Base-by-base conservation (phyloP, 2,113 vertebrate genomes). In the Leptosomus discolor region DNA sequence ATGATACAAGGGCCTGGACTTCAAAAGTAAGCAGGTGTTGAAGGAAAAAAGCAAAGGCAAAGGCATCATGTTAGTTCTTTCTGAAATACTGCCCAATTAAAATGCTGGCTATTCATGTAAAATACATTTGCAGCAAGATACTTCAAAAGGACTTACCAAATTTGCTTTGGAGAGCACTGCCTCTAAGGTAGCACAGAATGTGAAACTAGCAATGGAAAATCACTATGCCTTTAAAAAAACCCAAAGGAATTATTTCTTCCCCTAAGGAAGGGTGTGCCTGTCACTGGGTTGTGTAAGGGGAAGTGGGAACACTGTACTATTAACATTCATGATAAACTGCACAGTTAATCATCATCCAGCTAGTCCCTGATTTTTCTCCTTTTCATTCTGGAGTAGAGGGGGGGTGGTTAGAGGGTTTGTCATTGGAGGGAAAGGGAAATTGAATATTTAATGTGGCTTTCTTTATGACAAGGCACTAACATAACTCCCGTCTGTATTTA, bases 401-500 rank as follows among this genome's bases (percentile, higher is more conserved):
- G 96, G 96, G 94, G 56, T 83, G 68, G 56, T 95, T 96, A 97
- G 96, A 90, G 98, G 97, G 96, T 94, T 97, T 97, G 71, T 96
- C 70, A 92, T 97, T 97, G 97, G 97, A 97, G 98, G 97, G 92
- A 96, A 97, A 97, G 96, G 97, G 97, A 96, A 98, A 97, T 94
- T 90, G 97, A 95, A 97, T 98, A 65, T 98, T 96, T 95, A 90
- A 97, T 98, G 92, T 98, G 95, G 98, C 97, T 98, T 98, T 98
- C 95, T 98, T 94, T 97, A 92, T 98, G 98, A 77, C 97, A 98
- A 98, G 95, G 98, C 98, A 99, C 99, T 99, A 99, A 99, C 99
- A 98, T 98, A 99, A 99, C 99, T 99, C 99, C 99, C 99, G 99
- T 99, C 99, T 99, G 99, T 99, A 99, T 99, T 99, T 99, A 99